Conservation (phyloP, 2,113 vertebrate genomes). For the Egretta garzetta region DNA sequence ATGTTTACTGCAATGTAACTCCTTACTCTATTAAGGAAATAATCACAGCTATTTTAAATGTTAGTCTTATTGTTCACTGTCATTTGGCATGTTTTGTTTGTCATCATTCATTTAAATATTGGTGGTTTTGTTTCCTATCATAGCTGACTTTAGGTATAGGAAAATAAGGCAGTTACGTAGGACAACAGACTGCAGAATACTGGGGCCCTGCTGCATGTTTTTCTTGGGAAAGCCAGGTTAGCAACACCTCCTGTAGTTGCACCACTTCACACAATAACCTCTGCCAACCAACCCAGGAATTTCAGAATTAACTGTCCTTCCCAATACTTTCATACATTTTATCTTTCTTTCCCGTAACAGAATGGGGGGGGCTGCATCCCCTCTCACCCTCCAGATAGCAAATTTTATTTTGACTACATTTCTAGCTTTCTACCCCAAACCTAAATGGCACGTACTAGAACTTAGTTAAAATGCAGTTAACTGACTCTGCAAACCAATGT, state of each 20-base stretch:
- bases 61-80: neutral
- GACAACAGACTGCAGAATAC: neutral
- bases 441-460: neutral
- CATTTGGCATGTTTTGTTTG: neutral
- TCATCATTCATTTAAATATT: neutral
- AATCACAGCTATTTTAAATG: neutral
- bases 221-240: neutral
- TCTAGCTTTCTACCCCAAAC: neutral
- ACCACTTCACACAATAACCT: neutral
- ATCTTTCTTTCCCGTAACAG: neutral
- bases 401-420: neutral
- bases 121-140: neutral
- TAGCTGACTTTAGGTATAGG: neutral
- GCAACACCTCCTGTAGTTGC: neutral
- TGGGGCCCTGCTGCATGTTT: neutral
- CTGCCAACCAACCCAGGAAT: neutral
- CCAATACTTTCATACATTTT: neutral
- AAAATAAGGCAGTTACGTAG: neutral
- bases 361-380: neutral
- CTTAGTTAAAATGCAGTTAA: neutral
- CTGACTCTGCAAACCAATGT: neutral
- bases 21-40: neutral
- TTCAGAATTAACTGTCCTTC: neutral
- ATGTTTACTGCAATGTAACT: neutral
- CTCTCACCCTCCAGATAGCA: neutral